These are phyloP conservation scores for Pelosia muscerda DNA, from an alignment of 2,888 invertebrate species.

Conservation along the genomic window DNA sequence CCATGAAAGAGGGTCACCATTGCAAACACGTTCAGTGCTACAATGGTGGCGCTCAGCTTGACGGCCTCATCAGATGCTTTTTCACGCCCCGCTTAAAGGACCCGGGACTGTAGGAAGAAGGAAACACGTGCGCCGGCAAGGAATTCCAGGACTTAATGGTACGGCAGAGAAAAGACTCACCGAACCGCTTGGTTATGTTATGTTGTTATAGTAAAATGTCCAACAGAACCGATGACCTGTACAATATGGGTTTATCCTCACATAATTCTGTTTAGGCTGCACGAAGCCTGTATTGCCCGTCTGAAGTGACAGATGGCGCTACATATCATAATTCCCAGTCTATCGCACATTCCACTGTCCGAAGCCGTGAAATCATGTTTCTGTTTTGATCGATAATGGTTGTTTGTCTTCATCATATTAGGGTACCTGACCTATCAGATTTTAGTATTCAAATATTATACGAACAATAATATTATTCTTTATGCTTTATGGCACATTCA, in stretches of 20 bases:
- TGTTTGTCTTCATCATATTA: slow-evolving; percentile 10
- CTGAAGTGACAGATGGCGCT: slow-evolving; percentile 29
- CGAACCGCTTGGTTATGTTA: too few species aligned
- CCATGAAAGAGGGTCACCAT: too few species aligned
- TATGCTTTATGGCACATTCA: too few species aligned
- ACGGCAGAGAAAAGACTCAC: too few species aligned
- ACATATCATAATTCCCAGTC: slow-evolving; percentile 30
- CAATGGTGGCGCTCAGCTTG: too few species aligned
- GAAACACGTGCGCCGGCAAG: too few species aligned
- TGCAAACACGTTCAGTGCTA: too few species aligned
- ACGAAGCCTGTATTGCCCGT: slow-evolving; percentile 27
- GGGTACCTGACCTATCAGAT: neutral
- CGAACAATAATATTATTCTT: too few species aligned
- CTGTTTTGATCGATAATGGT: slow-evolving; percentile 1
- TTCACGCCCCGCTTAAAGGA: too few species aligned
- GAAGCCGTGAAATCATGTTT: slow-evolving; percentile 13
- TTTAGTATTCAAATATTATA: neutral
- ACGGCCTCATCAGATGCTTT: too few species aligned
- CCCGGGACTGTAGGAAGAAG: too few species aligned
- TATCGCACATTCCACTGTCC: slow-evolving; percentile 21
- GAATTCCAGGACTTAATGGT: too few species aligned
- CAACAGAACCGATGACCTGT: slow-evolving; percentile 5
- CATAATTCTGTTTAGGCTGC: slow-evolving; percentile 6
- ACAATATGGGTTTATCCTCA: neutral
- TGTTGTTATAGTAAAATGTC: neutral